Percentiles rank a stretch among this genome's conserved stretches.
Evolutionary conservation across 2,888 invertebrate species (phyloP).

Genomic region (Emmelina monodactyla): DNA sequence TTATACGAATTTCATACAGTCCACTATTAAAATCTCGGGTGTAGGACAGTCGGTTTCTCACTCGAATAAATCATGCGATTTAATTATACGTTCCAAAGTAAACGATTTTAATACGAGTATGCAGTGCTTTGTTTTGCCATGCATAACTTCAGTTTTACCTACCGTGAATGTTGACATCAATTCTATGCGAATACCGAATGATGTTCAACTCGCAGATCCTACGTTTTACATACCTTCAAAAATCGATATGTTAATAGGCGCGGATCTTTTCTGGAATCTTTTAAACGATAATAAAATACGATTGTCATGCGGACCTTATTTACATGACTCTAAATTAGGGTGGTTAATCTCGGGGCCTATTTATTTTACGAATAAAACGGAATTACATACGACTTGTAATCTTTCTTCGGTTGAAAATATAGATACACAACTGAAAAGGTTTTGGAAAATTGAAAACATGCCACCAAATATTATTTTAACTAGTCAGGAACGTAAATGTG

Average conservation of each 20-base stretch:
- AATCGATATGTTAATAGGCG: background rate
- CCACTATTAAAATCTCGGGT: background rate
- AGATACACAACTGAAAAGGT: too few relatives aligned
- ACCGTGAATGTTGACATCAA: background rate
- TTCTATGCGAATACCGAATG: background rate
- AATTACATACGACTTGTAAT: too few relatives aligned
- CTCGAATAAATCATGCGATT: background rate
- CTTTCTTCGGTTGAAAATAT: too few relatives aligned
- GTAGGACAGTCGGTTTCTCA: background rate
- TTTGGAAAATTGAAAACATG: too few relatives aligned
- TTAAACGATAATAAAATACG: background rate
- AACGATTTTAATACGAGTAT: background rate
- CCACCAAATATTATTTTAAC: too few relatives aligned
- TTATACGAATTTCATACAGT: background rate
- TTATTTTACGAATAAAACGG: too few relatives aligned
- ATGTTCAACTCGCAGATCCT: background rate
- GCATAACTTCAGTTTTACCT: background rate
- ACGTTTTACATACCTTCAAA: background rate
- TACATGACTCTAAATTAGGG: background rate
- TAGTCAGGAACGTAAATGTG: constrained; percentile 1
- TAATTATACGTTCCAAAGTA: background rate
- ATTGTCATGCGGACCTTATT: background rate
- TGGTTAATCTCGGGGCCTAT: background rate
- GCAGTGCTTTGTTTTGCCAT: background rate
- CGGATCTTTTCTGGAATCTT: background rate